These are phyloP conservation scores for Acanthosepion esculentum DNA, from an alignment of 2,888 invertebrate genomes.

Conservation along the genomic window DNA sequence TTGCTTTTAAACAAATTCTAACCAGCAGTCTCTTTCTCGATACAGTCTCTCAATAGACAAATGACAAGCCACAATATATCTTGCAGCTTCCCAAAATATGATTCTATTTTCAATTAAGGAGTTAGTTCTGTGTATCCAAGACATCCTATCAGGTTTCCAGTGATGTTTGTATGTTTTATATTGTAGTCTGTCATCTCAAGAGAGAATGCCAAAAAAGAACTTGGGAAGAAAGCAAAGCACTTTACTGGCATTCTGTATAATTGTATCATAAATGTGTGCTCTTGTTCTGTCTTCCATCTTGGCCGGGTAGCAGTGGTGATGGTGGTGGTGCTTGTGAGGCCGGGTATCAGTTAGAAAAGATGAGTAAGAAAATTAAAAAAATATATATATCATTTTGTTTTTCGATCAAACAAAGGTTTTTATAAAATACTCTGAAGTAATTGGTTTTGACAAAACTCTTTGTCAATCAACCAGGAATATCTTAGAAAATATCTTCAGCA, in stretches of 20 bases:
- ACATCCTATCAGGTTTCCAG: neutral
- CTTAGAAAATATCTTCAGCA: neutral
- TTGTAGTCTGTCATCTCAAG: neutral
- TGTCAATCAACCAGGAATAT: neutral
- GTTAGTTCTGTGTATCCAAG: too few relatives aligned
- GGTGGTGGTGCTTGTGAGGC: too few relatives aligned
- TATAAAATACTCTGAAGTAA: neutral
- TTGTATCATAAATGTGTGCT: neutral
- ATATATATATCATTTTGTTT: neutral
- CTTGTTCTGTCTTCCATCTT: neutral
- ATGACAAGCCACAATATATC: too few relatives aligned
- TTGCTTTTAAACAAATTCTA: too few relatives aligned
- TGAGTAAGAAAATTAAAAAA: neutral
- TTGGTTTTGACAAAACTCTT: neutral
- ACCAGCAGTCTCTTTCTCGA: too few relatives aligned
- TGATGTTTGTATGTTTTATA: neutral
- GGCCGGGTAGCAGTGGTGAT: too few relatives aligned
- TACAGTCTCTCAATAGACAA: too few relatives aligned
- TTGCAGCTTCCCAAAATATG: too few relatives aligned
- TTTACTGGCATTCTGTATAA: neutral
- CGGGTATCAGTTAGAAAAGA: neutral
- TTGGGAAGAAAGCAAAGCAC: neutral
- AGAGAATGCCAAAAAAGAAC: neutral
- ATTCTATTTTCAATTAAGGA: too few relatives aligned
- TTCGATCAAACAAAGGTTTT: neutral